Conservation (phyloP, 2,113 vertebrate genomes). For the Sus scrofa region DNA sequence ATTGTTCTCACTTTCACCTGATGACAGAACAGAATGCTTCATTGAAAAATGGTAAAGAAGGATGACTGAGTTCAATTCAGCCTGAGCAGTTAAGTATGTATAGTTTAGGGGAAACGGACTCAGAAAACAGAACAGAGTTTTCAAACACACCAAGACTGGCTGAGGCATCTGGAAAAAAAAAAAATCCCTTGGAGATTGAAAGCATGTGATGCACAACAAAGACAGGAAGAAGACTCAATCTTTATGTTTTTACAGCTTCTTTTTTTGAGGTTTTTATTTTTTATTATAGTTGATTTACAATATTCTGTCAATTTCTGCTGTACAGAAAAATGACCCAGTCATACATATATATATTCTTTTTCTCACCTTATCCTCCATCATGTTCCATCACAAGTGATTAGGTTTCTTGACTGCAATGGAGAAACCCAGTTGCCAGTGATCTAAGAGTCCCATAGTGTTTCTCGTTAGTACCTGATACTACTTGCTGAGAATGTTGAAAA, state of each 20-base stretch:
- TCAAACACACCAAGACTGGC: not conserved
- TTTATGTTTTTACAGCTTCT: constrained; percentile 49
- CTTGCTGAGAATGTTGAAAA: constrained; percentile 66
- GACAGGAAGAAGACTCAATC: constrained; percentile 46
- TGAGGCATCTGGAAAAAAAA: constrained; percentile 72
- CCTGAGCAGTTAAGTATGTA: constrained; percentile 13
- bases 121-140: constrained; percentile 41
- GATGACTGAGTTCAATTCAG: constrained; percentile 11
- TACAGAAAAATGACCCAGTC: no score
- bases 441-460: not conserved
- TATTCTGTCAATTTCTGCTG: no score
- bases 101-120: constrained; percentile 55
- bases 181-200: constrained; percentile 52
- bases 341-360: no score
- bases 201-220: not conserved
- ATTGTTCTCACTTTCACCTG: constrained; percentile 24
- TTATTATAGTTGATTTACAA: no score
- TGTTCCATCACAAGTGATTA: no score
- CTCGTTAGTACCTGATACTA: constrained; percentile 53
- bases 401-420: not conserved
- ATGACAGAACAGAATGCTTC: constrained; percentile 55
- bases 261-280: not conserved
- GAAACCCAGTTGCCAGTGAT: not conserved
- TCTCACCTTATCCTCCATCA: no score
- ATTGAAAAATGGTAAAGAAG: constrained; percentile 47